Base-by-base conservation (phyloP, 1,140 invertebrate species). In the Zaprionus africanus region DNA sequence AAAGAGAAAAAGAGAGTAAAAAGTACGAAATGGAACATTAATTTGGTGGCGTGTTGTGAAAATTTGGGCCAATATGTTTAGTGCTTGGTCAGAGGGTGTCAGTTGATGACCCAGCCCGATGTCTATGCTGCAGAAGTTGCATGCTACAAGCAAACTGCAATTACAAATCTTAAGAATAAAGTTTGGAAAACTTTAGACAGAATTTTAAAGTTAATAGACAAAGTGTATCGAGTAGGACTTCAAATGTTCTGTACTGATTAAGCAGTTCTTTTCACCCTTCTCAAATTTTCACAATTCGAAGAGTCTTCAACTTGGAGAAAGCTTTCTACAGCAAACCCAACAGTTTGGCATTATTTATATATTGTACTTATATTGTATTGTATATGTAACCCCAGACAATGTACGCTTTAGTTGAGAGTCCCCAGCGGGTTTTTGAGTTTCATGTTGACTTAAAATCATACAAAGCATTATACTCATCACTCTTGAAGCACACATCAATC, bases 401-500 rank as follows among this genome's bases (percentile, higher is more conserved):
- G 3, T 28, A 22, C 17, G 49, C 53, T 72, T 77, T 11, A 73
- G 75, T 73, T 77, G 24, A 61, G 53, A 66, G 15, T 41, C 54
- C 43, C n/a, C 15, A 41, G 26, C 66, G 57, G 34, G 63, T 15
- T 90, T 81, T 84, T 78, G 19, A 62, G 69, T 77, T 77, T 41
- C 19, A 51, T 66, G 41, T 63, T 78, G 41, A 73, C 75, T 79
- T 79, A 51, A 31, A 65, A 88, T 65, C 82, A 86, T 87, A 82
- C 83, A 80, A 64, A 76, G 75, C 82, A 85, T 84, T 68, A 81
- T 85, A 84, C 82, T 87, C 84, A 88, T 88, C 71, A 86, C 70
- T 67, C 54, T 65, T 63, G 63, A 61, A 74, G 34, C 78, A 83
- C 85, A 88, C 84, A 61, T 81, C 81, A 90, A 90, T 74, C 41